phyloP scores from a whole-genome alignment of 2,797 vertebrate genomes.

The Octomys mimax region DNA sequence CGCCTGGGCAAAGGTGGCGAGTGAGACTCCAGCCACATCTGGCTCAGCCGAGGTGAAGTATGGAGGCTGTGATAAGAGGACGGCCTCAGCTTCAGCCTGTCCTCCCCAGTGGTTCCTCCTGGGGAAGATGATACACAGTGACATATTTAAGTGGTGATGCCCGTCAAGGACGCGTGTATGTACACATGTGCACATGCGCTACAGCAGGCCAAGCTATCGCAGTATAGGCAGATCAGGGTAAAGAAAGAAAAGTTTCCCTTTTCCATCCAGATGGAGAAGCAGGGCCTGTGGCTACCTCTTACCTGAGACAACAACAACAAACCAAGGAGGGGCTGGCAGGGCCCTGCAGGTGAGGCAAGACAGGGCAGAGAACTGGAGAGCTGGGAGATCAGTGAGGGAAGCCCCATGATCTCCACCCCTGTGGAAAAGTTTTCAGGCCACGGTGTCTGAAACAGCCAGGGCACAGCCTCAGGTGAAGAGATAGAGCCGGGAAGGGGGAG shows the following conservation, averaged over 20 bases:
- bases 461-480: neutral
- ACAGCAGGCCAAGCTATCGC: neutral
- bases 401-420: neutral
- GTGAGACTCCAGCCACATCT: accelerated
- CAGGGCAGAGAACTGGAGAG: neutral
- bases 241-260: neutral
- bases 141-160: neutral
- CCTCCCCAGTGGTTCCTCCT: neutral
- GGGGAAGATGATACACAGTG: neutral
- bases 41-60: neutral
- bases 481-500: neutral
- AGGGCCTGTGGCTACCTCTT: neutral
- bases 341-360: neutral
- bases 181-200: accelerated
- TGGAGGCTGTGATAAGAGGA: neutral
- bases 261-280: neutral
- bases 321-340: neutral
- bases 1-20: neutral
- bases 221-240: neutral
- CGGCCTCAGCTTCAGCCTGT: accelerated
- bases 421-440: neutral
- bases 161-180: accelerated
- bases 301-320: too few species aligned
- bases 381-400: neutral
- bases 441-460: neutral